These are phyloP conservation scores for Caenorhabditis doughertyi DNA, from an alignment of 2,888 invertebrate genomes.

Conservation along the genomic window DNA sequence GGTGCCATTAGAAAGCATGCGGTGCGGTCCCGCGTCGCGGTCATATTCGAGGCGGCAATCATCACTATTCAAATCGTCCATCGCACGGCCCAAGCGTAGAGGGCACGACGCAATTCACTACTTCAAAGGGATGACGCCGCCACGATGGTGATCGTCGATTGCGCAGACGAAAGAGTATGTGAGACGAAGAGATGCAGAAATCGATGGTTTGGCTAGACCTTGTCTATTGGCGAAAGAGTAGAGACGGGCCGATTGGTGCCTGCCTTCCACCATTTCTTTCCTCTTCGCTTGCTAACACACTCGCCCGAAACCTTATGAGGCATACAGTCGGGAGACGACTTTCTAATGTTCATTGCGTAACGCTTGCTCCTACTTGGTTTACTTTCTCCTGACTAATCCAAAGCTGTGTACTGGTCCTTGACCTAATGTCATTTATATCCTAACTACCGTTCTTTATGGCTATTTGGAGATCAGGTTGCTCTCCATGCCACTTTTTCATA, in stretches of 20 bases:
- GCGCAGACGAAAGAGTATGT: constrained; percentile 26
- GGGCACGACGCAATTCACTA: constrained; percentile 47
- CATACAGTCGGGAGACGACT: constrained; percentile 30
- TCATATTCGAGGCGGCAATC: constrained; percentile 54
- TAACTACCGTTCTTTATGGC: not conserved
- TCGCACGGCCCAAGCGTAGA: constrained; percentile 11
- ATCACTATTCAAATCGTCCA: constrained; percentile 56
- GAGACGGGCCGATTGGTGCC: constrained; percentile 38
- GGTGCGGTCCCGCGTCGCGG: constrained; percentile 58
- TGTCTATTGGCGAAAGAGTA: constrained; percentile 17
- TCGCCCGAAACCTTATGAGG: constrained; percentile 46
- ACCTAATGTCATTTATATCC: not conserved
- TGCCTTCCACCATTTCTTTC: constrained; percentile 36
- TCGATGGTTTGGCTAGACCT: constrained; percentile 12
- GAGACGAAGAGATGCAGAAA: constrained; percentile 31
- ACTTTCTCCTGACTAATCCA: not conserved
- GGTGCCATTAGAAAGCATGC: constrained; percentile 14
- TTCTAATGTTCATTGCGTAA: constrained; percentile 43
- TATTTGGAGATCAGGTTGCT: not conserved
- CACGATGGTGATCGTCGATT: constrained; percentile 54
- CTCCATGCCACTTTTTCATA: not conserved
- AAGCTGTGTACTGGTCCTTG: not conserved
- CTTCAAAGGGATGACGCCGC: constrained; percentile 50
- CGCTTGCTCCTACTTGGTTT: not conserved
- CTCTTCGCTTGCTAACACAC: constrained; percentile 24